Percentiles rank a stretch among this genome's conserved stretches.
These are phyloP conservation scores for Grallaria varia DNA, from an alignment of 2,113 vertebrate species.

Conservation along the genomic window DNA sequence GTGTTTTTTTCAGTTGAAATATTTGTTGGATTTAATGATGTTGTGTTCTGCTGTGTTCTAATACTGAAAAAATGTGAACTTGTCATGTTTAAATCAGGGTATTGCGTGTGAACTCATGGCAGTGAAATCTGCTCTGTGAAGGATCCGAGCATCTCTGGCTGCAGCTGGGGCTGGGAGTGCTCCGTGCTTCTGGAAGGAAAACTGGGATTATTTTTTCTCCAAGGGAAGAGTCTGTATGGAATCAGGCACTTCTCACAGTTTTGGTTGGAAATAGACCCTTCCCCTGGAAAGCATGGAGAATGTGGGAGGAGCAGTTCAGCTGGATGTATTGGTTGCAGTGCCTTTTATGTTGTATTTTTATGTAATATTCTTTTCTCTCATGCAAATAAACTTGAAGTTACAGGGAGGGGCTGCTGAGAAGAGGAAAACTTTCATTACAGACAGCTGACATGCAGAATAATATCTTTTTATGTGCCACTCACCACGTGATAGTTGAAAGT, in stretches of 20 bases:
- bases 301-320: background rate
- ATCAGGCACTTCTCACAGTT: background rate
- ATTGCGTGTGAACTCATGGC: background rate
- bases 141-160: background rate
- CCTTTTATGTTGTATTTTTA: conserved; percentile 23
- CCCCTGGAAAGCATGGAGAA: background rate
- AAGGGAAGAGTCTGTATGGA: background rate
- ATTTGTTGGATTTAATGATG: background rate
- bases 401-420: conserved; percentile 26
- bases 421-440: conserved; percentile 26
- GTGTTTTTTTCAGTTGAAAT: background rate
- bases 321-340: background rate
- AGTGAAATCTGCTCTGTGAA: background rate
- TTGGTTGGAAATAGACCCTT: background rate
- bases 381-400: conserved; percentile 20
- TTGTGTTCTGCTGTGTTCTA: background rate
- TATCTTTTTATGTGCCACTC: background rate
- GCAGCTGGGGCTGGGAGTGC: background rate
- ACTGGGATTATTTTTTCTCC: rapidly evolving
- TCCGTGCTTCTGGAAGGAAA: rapidly evolving
- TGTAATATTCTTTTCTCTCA: background rate
- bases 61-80: background rate
- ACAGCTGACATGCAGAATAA: conserved; percentile 32
- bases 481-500: conserved; percentile 14
- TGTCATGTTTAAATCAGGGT: background rate